Conservation (phyloP, 2,113 vertebrate genomes). For the Platysteira castanea region DNA sequence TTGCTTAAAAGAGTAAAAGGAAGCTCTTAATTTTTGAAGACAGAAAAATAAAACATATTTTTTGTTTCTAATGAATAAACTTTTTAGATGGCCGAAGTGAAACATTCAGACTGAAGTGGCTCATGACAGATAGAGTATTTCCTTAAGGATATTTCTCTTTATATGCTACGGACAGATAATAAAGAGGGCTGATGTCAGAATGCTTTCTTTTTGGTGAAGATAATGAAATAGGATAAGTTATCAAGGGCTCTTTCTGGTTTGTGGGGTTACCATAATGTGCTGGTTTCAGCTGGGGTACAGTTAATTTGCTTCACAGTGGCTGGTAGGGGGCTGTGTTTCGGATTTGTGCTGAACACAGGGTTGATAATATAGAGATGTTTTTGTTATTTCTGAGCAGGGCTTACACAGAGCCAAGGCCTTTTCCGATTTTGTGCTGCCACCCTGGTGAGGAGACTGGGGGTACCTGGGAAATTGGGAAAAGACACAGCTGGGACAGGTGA, state of each 20-base stretch:
- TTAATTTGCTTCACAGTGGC: neutral
- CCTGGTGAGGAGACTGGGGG: fast-evolving
- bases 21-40: neutral
- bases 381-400: neutral
- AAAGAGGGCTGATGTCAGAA: neutral
- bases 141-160: neutral
- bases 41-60: neutral
- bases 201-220: neutral
- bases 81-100: neutral
- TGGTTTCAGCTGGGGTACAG: neutral
- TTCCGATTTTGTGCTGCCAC: neutral
- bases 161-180: neutral
- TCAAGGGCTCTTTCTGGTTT: neutral
- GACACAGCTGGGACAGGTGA: fast-evolving
- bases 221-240: neutral
- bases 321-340: fast-evolving
- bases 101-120: neutral
- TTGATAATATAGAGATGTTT: fast-evolving
- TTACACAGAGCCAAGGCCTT: neutral
- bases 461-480: neutral
- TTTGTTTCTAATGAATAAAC: neutral
- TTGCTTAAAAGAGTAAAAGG: neutral
- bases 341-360: neutral
- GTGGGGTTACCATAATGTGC: neutral
- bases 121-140: neutral